Base-by-base conservation (phyloP, 2,113 vertebrate species). In the Aegotheles bennettii region DNA sequence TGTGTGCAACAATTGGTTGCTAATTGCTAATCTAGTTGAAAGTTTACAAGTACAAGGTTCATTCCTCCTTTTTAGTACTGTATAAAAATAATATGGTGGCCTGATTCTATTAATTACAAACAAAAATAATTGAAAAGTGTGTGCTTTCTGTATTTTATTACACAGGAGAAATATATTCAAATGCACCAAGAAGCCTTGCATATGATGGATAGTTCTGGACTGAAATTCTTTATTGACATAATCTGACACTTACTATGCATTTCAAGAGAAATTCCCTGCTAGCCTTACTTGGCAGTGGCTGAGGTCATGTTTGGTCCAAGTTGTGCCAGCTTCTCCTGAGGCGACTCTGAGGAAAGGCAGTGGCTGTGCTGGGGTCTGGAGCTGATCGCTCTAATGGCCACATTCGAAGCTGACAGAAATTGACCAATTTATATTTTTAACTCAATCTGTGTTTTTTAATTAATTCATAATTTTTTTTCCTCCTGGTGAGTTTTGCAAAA, bases 371-470 rank as follows among this genome's bases (percentile, higher is more conserved):
- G 71, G 50, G 3, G 2, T 68, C 78, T 77, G 75, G 45, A 78
- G 86, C 54, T 14, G 9, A 69, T 88, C 76, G 56, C 88, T 74
- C 68, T 68, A 54, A 70, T 28, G 33, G 16, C 35, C 26, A n/a
- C 23, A 4, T n/a, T 67, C 0, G 0, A 73, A 77, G 50, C 51
- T 80, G 74, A 86, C 42, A 95, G 79, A 80, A 94, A 90, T 59
- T 31, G 28, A 26, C 26, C 29, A 67, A 47, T 84, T 69, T 86
- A 18, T 86, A 90, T 84, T 92, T 92, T 94, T 85, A 90, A 86
- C 35, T 54, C 2, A 6, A 54, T 90, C 12, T 45, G 25, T 80
- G 45, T 2, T 26, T 68, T 94, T 91, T 42, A 84, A 84, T 95
- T 77, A 84, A 83, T 91, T 83, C 0, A 0, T 43, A 11, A 7